Evolutionary conservation across 2,113 vertebrate genomes (phyloP).

Genomic region (Tinamus guttatus): DNA sequence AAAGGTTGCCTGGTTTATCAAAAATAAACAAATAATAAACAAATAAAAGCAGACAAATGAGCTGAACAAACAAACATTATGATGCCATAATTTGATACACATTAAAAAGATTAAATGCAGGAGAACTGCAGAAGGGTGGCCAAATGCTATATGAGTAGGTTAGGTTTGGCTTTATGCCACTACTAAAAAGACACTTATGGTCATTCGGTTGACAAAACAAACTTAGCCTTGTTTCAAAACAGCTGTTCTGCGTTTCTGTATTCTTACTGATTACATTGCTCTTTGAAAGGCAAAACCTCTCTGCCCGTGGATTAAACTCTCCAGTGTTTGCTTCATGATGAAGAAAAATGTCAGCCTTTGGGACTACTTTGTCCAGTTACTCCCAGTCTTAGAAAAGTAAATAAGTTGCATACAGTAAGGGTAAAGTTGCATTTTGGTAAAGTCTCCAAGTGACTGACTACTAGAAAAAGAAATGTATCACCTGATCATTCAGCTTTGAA

Average conservation of each 20-base stretch:
- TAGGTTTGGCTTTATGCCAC: neutral
- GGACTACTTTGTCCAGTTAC: neutral
- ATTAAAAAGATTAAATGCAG: neutral
- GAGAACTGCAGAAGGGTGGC: neutral
- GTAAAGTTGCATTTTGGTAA: neutral
- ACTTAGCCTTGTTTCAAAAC: constrained; percentile 15
- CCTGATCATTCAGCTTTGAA: neutral
- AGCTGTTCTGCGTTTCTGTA: constrained; percentile 31
- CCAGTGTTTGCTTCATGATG: neutral
- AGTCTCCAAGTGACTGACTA: neutral
- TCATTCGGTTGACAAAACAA: neutral
- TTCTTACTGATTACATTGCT: neutral
- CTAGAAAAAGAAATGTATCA: neutral
- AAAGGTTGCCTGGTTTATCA: neutral
- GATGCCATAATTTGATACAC: neutral
- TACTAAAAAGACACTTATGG: neutral
- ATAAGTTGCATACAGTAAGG: neutral
- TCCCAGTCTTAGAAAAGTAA: neutral
- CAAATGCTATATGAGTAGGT: neutral
- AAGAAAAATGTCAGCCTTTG: neutral
- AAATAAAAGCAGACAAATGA: neutral
- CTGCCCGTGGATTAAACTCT: neutral
- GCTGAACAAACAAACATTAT: neutral
- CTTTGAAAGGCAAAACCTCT: constrained; percentile 4
- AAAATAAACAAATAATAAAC: neutral